Evolutionary conservation across 1,140 invertebrate species (phyloP).

Genomic region (Piezodorus guildinii): DNA sequence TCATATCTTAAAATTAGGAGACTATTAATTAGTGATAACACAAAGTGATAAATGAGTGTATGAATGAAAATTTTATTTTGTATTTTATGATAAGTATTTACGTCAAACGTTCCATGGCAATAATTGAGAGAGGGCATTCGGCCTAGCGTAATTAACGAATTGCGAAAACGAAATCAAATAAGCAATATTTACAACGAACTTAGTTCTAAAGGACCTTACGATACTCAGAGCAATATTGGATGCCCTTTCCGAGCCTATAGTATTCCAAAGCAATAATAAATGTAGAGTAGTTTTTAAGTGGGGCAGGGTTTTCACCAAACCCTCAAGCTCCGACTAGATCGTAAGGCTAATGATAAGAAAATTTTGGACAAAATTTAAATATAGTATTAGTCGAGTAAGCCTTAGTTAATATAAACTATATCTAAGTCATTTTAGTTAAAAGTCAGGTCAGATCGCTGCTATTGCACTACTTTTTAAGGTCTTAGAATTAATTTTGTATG

Average conservation of each 20-base stretch:
- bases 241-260: constrained; percentile 23
- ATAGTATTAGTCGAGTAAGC: constrained; percentile 1
- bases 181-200: constrained; percentile 17
- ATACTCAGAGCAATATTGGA: neutral
- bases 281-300: constrained; percentile 14
- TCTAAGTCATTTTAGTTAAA: neutral
- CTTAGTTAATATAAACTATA: constrained; percentile 17
- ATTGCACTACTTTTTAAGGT: constrained; percentile 4
- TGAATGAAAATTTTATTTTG: neutral
- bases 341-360: neutral
- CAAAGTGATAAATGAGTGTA: neutral
- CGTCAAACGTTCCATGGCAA: constrained; percentile 20
- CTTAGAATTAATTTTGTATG: neutral
- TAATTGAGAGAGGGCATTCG: constrained; percentile 17
- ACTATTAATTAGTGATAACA: neutral
- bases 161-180: neutral
- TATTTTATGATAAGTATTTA: constrained; percentile 12
- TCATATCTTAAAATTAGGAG: neutral
- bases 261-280: constrained; percentile 25
- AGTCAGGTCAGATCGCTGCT: neutral
- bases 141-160: neutral
- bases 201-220: neutral
- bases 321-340: neutral
- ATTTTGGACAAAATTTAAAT: neutral
- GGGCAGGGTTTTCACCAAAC: neutral